These are phyloP conservation scores for Noctua janthe DNA, from an alignment of 2,888 invertebrate species.

Conservation along the genomic window DNA sequence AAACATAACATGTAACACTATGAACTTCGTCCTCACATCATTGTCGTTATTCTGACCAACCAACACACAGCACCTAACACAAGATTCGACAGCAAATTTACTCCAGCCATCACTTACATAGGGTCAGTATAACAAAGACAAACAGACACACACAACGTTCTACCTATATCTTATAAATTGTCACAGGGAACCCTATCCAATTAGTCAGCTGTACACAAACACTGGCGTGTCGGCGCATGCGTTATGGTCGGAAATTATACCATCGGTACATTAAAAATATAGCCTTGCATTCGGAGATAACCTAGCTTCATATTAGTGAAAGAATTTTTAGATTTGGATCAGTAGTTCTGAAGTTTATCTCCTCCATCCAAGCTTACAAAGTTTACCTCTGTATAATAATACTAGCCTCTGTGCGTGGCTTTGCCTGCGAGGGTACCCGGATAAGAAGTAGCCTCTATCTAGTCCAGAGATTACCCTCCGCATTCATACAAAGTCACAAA, in stretches of 20 bases:
- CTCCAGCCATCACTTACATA: neutral
- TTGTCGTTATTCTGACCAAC: neutral
- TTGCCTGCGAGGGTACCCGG: neutral
- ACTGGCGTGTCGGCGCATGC: neutral
- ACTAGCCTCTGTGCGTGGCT: neutral
- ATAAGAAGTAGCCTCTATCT: neutral
- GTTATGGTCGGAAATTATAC: neutral
- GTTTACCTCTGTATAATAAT: neutral
- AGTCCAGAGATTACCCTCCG: neutral
- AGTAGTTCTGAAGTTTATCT: too few species aligned
- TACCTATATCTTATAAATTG: slow-evolving; percentile 41
- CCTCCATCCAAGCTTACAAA: neutral
- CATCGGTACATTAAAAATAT: neutral
- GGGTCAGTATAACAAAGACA: slow-evolving; percentile 16
- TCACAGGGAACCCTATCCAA: slow-evolving; percentile 40
- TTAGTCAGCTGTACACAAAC: slow-evolving; percentile 22
- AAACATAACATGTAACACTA: neutral
- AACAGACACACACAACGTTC: slow-evolving; percentile 4
- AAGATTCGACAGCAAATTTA: slow-evolving; percentile 2
- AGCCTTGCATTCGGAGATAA: neutral
- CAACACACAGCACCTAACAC: neutral
- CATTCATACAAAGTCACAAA: neutral
- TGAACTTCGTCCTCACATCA: neutral
- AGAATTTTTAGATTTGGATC: too few species aligned
- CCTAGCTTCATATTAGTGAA: neutral